Percentiles rank a stretch among this genome's conserved stretches.
phyloP scores from a whole-genome alignment of 2,113 vertebrate species.

The Gymnarchus niloticus region DNA sequence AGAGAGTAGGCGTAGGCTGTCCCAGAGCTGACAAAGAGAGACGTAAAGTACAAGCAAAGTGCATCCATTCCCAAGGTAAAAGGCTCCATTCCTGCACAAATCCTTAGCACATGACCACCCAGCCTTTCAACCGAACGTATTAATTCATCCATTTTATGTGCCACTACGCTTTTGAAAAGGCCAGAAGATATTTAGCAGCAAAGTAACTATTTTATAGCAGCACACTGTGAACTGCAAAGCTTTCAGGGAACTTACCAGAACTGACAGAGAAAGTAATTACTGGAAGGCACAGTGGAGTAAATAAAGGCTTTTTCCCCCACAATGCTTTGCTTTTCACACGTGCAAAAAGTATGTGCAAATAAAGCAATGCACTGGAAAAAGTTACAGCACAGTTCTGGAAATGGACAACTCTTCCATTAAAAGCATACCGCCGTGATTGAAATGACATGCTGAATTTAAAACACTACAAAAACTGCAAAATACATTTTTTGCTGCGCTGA shows the following conservation, averaged over 20 bases:
- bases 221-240: background rate
- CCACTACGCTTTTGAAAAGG: background rate
- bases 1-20: conserved; percentile 69
- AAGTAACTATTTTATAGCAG: background rate
- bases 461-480: background rate
- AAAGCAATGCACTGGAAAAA: background rate
- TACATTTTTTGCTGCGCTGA: background rate
- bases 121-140: background rate
- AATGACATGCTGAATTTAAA: background rate
- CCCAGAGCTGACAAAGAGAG: conserved; percentile 61
- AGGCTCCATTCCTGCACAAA: conserved; percentile 36
- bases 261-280: background rate
- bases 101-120: conserved; percentile 25
- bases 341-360: background rate
- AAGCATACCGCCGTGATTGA: background rate
- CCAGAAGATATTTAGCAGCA: background rate
- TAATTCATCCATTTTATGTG: background rate
- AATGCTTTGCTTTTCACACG: background rate
- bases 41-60: conserved; percentile 45
- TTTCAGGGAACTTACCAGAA: background rate
- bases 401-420: background rate
- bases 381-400: background rate
- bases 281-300: background rate
- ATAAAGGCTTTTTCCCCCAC: background rate
- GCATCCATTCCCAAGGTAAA: conserved; percentile 44